Base-by-base conservation (phyloP, 1,140 invertebrate genomes). In the Scaptomyza pallida region DNA sequence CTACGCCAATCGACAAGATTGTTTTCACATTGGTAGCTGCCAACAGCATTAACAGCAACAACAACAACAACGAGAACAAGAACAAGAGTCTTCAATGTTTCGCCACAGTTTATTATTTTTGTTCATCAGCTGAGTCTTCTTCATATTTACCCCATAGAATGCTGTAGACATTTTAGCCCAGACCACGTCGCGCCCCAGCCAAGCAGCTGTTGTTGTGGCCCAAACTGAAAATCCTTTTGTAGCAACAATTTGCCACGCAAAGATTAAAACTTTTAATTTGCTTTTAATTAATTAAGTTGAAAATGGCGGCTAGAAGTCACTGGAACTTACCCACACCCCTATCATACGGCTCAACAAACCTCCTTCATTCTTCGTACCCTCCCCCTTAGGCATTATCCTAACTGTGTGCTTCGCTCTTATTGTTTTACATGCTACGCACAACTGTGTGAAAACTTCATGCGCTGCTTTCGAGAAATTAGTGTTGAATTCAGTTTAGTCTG, bases 261-360 rank as follows among this genome's bases (percentile, higher is more conserved):
- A 88, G 82, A 88, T 88, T 88, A 88, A 88, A 88, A 88, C 78
- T 88, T 88, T 88, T 88, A 88, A 88, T 88, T 88, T 88, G 83
- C 82, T 88, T 88, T 88, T 88, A 88, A 88, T 88, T 88, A 88
- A 88, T 88, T 88, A 88, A 88, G 82, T 88, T 88, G 82, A 82
- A 88, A 88, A 88, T 88, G 78, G 76, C 78, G 74, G 83, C 75
- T 78, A 74, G 74, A 82, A 88, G 82, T 88, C 82, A 88, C 78
- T 75, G 74, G 62, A 68, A 70, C 54, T 72, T 74, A 57, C 50
- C 47, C 51, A 50, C 37, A 21, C 33, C 15, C 43, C 41, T 54
- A 62, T 80, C 57, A 72, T 76, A 63, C 65, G 75, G 57, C 68
- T 59, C 37, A 72, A 37, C 62, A 71, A 30, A 44, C 56, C 68